Conservation (phyloP, 1,140 invertebrate species). For the Bombus waltoni region DNA sequence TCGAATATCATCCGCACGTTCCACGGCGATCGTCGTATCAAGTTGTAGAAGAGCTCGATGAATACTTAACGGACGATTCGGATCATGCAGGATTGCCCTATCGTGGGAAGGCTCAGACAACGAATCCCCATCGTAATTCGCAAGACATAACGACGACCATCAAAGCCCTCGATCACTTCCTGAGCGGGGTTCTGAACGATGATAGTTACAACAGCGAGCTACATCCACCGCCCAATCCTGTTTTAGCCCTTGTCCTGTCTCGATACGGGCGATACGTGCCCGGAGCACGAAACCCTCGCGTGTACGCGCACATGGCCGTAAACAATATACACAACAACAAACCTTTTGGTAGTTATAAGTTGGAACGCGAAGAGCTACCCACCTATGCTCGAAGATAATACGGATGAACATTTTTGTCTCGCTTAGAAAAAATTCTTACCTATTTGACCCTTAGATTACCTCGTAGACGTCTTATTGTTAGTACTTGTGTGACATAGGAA, state of each 20-base stretch:
- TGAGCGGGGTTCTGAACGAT: slow-evolving; percentile 59
- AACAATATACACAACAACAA: slow-evolving; percentile 87
- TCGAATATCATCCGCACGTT: slow-evolving; percentile 31
- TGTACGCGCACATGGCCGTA: slow-evolving; percentile 84
- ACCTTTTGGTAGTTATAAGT: slow-evolving; percentile 85
- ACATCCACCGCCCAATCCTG: slow-evolving; percentile 84
- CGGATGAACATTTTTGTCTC: background rate
- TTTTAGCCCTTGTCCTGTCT: slow-evolving; percentile 84
- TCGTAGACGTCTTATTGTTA: too few relatives aligned
- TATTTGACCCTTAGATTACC: background rate
- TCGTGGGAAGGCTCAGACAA: slow-evolving; percentile 37
- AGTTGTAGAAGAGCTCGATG: slow-evolving; percentile 42
- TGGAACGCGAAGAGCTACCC: slow-evolving; percentile 57
- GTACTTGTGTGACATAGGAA: too few relatives aligned
- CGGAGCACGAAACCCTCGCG: slow-evolving; percentile 79
- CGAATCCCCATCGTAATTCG: slow-evolving; percentile 54
- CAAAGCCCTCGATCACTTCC: slow-evolving; percentile 68
- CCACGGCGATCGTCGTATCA: slow-evolving; percentile 41
- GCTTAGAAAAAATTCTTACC: background rate
- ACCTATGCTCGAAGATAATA: slow-evolving; percentile 39
- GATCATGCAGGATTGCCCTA: slow-evolving; percentile 36
- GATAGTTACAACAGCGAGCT: slow-evolving; percentile 82
- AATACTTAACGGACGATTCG: slow-evolving; percentile 46
- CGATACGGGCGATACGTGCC: slow-evolving; percentile 85
- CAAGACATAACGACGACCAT: slow-evolving; percentile 63